Base-by-base conservation (phyloP, 1,140 invertebrate genomes). In the Agraylea sexmaculata region DNA sequence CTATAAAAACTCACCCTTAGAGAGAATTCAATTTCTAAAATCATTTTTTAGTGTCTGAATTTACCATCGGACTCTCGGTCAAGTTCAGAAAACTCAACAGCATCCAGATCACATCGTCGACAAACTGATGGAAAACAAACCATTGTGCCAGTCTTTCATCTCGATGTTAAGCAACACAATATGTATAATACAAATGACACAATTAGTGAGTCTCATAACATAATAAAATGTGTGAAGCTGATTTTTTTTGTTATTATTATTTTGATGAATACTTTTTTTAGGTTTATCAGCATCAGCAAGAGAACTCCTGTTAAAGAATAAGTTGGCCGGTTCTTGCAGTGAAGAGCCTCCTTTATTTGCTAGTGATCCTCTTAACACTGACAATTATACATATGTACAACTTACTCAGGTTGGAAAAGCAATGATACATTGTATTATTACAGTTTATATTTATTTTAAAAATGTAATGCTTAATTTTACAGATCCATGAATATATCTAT, bases 371-470 rank as follows among this genome's bases (percentile, higher is more conserved):
- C 50, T 54, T 0, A 53, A 59, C 47, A 68, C 68, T 29, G 78
- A 83, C 48, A 75, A 73, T 49, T 84, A 87, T 62, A 80, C 84
- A 12, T 92, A 92, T 56, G 87, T 92, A 28, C 85, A 89, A 53
- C 73, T 92, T 53, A 80, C 80, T 13, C 70, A 79, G 31, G 72
- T 80, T 18, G 23, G 31, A 12, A 38, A 38, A 16, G 51, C 53
- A 52, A 40, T 37, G 10, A 30, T 21, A 31, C 17, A 22, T n/a
- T 27, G 12, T 21, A 36, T 22, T 13, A 41, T 11, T 12, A 31
- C 37, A 28, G 36, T 42, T 44, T 19, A 17, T 56, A 54, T 16
- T 47, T 44, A 30, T 51, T 18, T 25, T 66, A 31, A 10, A 31
- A 30, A 7, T 30, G 22, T 30, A 25, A 11, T 39, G 5, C 30